Evolutionary conservation across 2,888 invertebrate species (phyloP).

Genomic region (Uropetala carovei): DNA sequence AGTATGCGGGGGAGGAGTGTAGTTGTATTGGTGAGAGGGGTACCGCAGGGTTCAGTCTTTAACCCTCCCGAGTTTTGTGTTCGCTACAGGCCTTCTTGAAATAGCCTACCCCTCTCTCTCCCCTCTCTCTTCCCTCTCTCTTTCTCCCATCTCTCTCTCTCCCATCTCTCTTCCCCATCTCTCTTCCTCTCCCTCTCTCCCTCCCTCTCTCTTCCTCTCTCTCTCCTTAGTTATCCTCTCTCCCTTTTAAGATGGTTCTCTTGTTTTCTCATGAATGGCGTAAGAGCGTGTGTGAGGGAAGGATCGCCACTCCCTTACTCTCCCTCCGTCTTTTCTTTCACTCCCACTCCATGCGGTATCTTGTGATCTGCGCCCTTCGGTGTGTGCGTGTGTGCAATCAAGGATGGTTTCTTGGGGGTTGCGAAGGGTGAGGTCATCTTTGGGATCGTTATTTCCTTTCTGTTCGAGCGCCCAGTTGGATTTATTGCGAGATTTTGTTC

Average conservation of each 20-base stretch:
- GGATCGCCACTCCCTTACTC: not conserved
- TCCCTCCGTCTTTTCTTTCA: too few relatives aligned
- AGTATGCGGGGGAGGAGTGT: too few relatives aligned
- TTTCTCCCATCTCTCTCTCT: too few relatives aligned
- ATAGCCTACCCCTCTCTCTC: not conserved
- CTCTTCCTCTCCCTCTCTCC: not conserved
- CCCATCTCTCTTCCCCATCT: too few relatives aligned
- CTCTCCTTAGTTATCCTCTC: not conserved
- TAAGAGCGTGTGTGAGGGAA: not conserved
- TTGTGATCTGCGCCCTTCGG: not conserved
- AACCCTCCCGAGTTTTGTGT: not conserved
- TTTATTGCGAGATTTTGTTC: not conserved
- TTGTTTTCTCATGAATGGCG: slow-evolving; percentile 16
- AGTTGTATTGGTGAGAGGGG: not conserved
- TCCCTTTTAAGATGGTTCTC: slow-evolving; percentile 23
- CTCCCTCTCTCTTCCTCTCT: too few relatives aligned
- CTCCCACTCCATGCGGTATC: not conserved
- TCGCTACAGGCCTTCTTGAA: not conserved
- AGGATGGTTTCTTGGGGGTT: not conserved
- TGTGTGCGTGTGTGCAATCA: not conserved
- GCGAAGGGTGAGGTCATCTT: slow-evolving; percentile 17
- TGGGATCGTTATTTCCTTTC: not conserved
- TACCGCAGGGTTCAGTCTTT: not conserved
- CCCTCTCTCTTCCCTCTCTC: not conserved
- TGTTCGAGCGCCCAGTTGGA: not conserved